Evolutionary conservation across 2,888 invertebrate genomes (phyloP), one percentile per base, ranked within the genome.

Genomic region (Papilio elwesi): DNA sequence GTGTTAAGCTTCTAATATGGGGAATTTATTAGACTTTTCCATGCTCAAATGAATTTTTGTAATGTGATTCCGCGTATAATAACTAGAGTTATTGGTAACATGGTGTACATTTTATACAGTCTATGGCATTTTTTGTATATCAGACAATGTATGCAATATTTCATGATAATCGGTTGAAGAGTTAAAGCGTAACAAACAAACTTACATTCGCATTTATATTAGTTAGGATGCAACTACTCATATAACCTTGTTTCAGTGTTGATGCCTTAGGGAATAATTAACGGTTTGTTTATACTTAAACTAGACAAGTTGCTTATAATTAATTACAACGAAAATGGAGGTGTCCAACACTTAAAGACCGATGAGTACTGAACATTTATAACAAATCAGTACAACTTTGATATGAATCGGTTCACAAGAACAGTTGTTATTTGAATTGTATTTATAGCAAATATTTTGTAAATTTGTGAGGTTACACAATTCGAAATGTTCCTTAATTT

Each of bases 321-420:
- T 49, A 38, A 47, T 64, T 48, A n/a, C 13, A 65, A 15, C 51
- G 65, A 43, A 55, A 16, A 47, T 26, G 47, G 13, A 43, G 26
- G 16, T 47, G 47, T 15, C 55, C n/a, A 55, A 64, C 55, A 63
- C 26, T 65, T 71, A 59, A 38, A 48, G n/a, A 51, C 7, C 55
- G 9, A 65, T 47, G 55, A 70, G 55, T 64, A 15, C 12, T 64
- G 57, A 11, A 65, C 48, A 26, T 49, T 15, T 55, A 16, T 10
- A 10, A 71, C 64, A 57, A 65, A 64, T 70, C 52, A 6, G 26
- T n/a, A 6, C 13, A n/a, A 63, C 64, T 47, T 53, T 64, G 53
- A 36, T 55, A 36, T 36, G 4, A 13, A n/a, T 47, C 47, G 43
- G 15, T 52, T 15, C 16, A 36, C 16, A 49, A 10, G 38, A 55